A percentile compares a stretch with the other conserved stretches of the same genome.
These are phyloP conservation scores for Drosophila melanogaster DNA, from an alignment of 1,140 invertebrate species.

Conservation along the genomic window Release_6_plus_ISO1_MT NT_033777.3:9350001-9350500, in stretches of 20 bases:
- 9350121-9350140: slow-evolving; percentile 43
- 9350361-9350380: slow-evolving; percentile 21
- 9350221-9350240: slow-evolving; percentile 36
- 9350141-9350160: slow-evolving; percentile 37
- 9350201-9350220: slow-evolving; percentile 36
- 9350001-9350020: slow-evolving; percentile 19
- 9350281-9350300: slow-evolving; percentile 8
- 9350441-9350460: slow-evolving; percentile 11
- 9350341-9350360: slow-evolving; percentile 18
- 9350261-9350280: slow-evolving; percentile 44
- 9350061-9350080: slow-evolving; percentile 7
- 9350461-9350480: slow-evolving; percentile 17
- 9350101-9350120: slow-evolving; percentile 35
- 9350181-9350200: slow-evolving; percentile 1
- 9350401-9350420: slow-evolving; percentile 29
- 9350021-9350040: slow-evolving; percentile 39
- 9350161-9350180: slow-evolving; percentile 37
- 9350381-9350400: slow-evolving; percentile 47
- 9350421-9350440: slow-evolving; percentile 14
- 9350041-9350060: slow-evolving; percentile 27
- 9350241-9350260: slow-evolving; percentile 62
- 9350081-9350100: slow-evolving; percentile 26
- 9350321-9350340: slow-evolving; percentile 25
- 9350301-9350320: slow-evolving; percentile 4
- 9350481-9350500: slow-evolving; percentile 6